Percentiles rank a stretch among this genome's conserved stretches.
Evolutionary conservation across 2,888 invertebrate genomes (phyloP).

Genomic region (Hirtodrosophila trivittata): DNA sequence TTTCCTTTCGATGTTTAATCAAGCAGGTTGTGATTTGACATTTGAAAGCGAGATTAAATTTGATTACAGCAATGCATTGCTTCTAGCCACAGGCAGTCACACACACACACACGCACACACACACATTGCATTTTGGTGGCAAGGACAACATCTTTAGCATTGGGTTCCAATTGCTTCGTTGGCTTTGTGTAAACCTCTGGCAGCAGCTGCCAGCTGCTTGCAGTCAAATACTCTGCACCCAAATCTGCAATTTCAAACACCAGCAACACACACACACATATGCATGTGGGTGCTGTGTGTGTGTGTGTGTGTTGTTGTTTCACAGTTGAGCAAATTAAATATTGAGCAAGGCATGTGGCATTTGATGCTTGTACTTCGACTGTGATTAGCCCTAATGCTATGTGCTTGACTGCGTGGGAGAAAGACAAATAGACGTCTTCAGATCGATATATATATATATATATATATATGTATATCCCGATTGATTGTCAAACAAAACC

Average conservation of each 20-base stretch:
- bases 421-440: slow-evolving; percentile 11
- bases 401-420: slow-evolving; percentile 24
- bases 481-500: slow-evolving; percentile 21
- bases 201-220: slow-evolving; percentile 40
- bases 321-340: slow-evolving; percentile 54
- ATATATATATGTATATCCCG: too few relatives aligned
- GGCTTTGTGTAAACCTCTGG: slow-evolving; percentile 38
- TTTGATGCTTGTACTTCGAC: slow-evolving; percentile 31
- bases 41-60: slow-evolving; percentile 66
- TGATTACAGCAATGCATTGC: slow-evolving; percentile 48
- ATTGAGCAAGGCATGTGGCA: slow-evolving; percentile 55
- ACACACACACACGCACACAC: slow-evolving; percentile 2
- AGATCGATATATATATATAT: too few relatives aligned
- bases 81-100: slow-evolving; percentile 16
- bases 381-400: slow-evolving; percentile 55
- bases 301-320: slow-evolving; percentile 9
- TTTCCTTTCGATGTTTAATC: slow-evolving; percentile 45
- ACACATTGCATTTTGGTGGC: slow-evolving; percentile 37
- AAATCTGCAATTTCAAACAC: slow-evolving; percentile 48
- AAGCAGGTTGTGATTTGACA: slow-evolving; percentile 59
- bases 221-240: slow-evolving; percentile 45
- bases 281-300: slow-evolving; percentile 1
- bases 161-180: slow-evolving; percentile 22
- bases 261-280: slow-evolving; percentile 16
- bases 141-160: slow-evolving; percentile 36